phyloP scores from a whole-genome alignment of 2,888 invertebrate species.

The Blastobasis adustella region DNA sequence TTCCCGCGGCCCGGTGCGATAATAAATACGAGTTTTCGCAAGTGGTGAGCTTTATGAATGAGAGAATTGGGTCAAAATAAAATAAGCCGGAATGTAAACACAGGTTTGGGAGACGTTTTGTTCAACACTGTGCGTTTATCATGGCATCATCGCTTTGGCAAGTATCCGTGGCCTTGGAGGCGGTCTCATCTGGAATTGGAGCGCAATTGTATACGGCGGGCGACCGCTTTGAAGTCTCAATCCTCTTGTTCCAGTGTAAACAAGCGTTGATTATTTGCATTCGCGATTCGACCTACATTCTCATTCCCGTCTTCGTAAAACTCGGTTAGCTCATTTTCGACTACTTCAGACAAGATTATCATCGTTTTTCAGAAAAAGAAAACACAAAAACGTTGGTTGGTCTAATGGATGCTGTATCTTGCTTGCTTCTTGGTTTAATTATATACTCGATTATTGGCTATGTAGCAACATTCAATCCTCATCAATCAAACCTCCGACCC shows the following conservation, averaged over 20 bases:
- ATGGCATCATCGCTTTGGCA: conserved; percentile 45
- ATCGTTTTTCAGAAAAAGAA: too few relatives aligned
- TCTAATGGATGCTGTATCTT: too few relatives aligned
- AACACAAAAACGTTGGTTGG: too few relatives aligned
- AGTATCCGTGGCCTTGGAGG: conserved; percentile 21
- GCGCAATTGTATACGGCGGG: background rate
- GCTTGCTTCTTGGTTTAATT: too few relatives aligned
- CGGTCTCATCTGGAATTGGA: conserved; percentile 8
- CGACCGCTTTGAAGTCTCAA: conserved; percentile 1
- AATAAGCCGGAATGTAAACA: conserved; percentile 31
- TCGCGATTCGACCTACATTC: background rate
- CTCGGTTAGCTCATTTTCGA: too few relatives aligned
- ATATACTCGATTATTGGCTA: too few relatives aligned
- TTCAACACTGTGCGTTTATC: conserved; percentile 19
- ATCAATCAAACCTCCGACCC: too few relatives aligned
- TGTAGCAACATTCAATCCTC: too few relatives aligned
- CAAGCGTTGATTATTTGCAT: background rate
- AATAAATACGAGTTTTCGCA: conserved; percentile 27
- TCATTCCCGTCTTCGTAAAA: too few relatives aligned
- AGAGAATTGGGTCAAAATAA: conserved; percentile 22
- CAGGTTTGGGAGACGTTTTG: conserved; percentile 19
- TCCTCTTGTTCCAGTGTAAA: conserved; percentile 3
- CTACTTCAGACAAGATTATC: too few relatives aligned
- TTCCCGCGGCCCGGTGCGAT: conserved; percentile 11
- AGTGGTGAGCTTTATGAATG: conserved; percentile 36